These are phyloP conservation scores for Mus minutoides DNA, from an alignment of 2,797 vertebrate species.

Conservation along the genomic window DNA sequence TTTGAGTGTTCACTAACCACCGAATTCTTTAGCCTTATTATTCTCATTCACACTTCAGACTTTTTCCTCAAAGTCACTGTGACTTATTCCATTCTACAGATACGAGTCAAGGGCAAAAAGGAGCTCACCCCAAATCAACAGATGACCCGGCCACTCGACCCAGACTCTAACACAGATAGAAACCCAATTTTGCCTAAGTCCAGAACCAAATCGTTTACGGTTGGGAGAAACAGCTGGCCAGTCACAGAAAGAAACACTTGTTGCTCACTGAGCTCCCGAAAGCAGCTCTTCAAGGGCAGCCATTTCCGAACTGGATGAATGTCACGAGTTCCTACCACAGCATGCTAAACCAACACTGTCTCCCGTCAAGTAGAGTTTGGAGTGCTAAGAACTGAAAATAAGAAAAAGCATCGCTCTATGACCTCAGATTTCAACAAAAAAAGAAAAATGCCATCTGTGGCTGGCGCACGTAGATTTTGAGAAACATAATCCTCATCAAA, in stretches of 20 bases:
- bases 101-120: not conserved
- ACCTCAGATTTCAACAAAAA: not conserved
- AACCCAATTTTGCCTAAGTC: not conserved
- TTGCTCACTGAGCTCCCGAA: not conserved
- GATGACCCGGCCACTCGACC: not conserved
- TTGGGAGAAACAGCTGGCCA: not conserved
- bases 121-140: not conserved
- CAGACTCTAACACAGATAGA: not conserved
- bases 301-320: conserved; percentile 3
- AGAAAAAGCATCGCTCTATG: conserved; percentile 33
- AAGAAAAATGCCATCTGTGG: not conserved
- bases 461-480: conserved; percentile 26
- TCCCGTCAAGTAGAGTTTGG: not conserved
- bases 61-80: conserved; percentile 14
- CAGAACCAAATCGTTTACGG: not conserved
- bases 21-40: conserved; percentile 6
- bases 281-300: not conserved
- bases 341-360: not conserved
- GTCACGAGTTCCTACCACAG: not conserved
- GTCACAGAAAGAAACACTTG: not conserved
- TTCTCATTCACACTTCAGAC: conserved; percentile 3
- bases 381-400: conserved; percentile 48
- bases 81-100: not conserved
- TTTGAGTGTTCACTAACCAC: not conserved
- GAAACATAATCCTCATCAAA: conserved; percentile 67